A percentile compares a stretch with the other conserved stretches of the same genome.
Evolutionary conservation across 2,888 invertebrate species (phyloP).

Genomic region (Seira musarum): DNA sequence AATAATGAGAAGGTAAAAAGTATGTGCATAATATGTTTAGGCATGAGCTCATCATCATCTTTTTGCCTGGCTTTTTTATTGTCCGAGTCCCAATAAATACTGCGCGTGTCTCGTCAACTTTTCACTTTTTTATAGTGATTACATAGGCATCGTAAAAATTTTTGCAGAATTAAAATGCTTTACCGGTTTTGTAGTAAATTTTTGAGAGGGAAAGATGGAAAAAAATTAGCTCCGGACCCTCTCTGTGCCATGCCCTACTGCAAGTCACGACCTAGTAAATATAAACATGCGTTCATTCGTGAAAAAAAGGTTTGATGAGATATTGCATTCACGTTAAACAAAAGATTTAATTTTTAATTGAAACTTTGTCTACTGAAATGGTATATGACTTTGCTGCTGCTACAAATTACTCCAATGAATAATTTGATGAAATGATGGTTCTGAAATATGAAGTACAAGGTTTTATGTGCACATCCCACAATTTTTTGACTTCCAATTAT

Average conservation of each 20-base stretch:
- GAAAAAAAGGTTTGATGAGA: background rate
- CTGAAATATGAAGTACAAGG: no score
- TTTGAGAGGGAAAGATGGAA: conserved; percentile 4
- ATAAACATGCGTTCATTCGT: conserved; percentile 53
- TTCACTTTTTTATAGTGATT: conserved; percentile 29
- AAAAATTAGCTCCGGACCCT: conserved; percentile 29
- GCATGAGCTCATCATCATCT: conserved; percentile 36
- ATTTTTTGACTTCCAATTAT: no score
- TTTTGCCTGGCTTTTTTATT: background rate
- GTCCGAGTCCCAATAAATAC: background rate
- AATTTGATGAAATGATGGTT: no score
- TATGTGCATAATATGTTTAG: background rate
- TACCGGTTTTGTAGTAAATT: conserved; percentile 33
- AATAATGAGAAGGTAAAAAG: background rate
- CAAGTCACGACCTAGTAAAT: conserved; percentile 47
- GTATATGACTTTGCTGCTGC: no score
- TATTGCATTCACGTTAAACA: background rate
- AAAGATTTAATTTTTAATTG: background rate
- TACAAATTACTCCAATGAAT: no score
- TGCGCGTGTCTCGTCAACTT: conserved; percentile 49
- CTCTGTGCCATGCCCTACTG: conserved; percentile 47
- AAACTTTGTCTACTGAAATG: no score
- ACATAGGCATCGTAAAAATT: background rate
- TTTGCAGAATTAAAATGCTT: conserved; percentile 26
- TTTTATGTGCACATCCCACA: no score